Evolutionary conservation across 2,888 invertebrate genomes (phyloP).

Genomic region (Corythucha ciliata): DNA sequence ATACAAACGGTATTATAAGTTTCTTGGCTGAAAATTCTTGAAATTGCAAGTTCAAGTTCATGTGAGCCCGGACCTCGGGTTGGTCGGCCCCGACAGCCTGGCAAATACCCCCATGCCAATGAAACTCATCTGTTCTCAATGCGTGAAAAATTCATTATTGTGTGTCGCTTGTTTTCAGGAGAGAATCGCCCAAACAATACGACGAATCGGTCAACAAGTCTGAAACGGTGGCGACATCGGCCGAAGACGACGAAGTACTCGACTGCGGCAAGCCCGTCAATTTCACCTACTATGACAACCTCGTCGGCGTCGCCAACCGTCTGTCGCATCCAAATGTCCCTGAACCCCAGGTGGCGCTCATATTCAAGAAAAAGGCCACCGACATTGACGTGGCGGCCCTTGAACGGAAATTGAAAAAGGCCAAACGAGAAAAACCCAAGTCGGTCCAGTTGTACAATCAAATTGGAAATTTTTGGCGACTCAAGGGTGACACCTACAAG

Average conservation of each 20-base stretch:
- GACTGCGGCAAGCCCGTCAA: slow-evolving; percentile 80
- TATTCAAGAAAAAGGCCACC: slow-evolving; percentile 59
- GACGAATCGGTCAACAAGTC: slow-evolving; percentile 27
- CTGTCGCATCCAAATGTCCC: slow-evolving; percentile 74
- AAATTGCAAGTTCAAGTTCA: too few species aligned
- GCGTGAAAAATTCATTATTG: too few species aligned
- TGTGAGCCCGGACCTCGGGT: too few species aligned
- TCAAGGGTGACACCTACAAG: slow-evolving; percentile 75
- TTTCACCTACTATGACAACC: slow-evolving; percentile 79
- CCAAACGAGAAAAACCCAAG: slow-evolving; percentile 71
- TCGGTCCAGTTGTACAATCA: slow-evolving; percentile 79
- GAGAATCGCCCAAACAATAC: too few species aligned
- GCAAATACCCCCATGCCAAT: too few species aligned
- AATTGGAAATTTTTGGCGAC: slow-evolving; percentile 85
- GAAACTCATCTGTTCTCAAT: too few species aligned
- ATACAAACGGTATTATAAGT: too few species aligned
- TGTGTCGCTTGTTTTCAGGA: slow-evolving; percentile 5
- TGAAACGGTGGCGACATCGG: too few species aligned
- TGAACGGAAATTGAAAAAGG: slow-evolving; percentile 64
- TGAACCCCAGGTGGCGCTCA: slow-evolving; percentile 64
- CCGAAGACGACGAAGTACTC: slow-evolving; percentile 49
- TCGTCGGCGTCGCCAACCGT: slow-evolving; percentile 74
- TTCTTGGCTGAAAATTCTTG: too few species aligned
- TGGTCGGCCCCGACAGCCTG: too few species aligned
- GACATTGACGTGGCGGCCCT: slow-evolving; percentile 66